Percentiles rank a stretch among this genome's conserved stretches.
Evolutionary conservation across 2,113 vertebrate genomes (phyloP).

Genomic region (Erythrocebus patas): DNA sequence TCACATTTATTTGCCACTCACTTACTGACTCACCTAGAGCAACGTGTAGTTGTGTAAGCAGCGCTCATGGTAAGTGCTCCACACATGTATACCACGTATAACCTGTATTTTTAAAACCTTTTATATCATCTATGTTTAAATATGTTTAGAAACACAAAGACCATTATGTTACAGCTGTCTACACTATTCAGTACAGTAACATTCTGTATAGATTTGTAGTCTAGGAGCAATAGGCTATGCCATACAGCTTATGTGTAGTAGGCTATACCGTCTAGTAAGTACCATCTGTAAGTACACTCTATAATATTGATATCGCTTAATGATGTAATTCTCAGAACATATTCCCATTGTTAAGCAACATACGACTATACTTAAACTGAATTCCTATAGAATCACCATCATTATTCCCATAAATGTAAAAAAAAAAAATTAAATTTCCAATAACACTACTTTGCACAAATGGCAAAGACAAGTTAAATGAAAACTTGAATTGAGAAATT

Average conservation of each 20-base stretch:
- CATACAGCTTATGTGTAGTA: background rate
- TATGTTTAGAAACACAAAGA: background rate
- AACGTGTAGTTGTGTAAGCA: background rate
- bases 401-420: background rate
- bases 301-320: background rate
- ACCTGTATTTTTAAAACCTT: background rate
- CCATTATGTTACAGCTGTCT: background rate
- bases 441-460: background rate
- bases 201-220: background rate
- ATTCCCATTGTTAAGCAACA: background rate
- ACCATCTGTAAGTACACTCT: background rate
- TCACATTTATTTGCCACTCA: background rate
- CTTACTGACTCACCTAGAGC: background rate
- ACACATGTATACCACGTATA: background rate
- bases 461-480: constrained; percentile 1
- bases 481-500: constrained; percentile 14
- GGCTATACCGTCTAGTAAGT: background rate
- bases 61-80: background rate
- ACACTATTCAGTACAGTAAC: background rate
- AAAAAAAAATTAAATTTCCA: constrained; percentile 3
- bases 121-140: background rate
- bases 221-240: background rate
- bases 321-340: background rate
- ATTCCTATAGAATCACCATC: background rate
- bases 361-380: background rate